These are phyloP conservation scores for Athrips mouffetella DNA, from an alignment of 2,888 invertebrate genomes.

Conservation along the genomic window DNA sequence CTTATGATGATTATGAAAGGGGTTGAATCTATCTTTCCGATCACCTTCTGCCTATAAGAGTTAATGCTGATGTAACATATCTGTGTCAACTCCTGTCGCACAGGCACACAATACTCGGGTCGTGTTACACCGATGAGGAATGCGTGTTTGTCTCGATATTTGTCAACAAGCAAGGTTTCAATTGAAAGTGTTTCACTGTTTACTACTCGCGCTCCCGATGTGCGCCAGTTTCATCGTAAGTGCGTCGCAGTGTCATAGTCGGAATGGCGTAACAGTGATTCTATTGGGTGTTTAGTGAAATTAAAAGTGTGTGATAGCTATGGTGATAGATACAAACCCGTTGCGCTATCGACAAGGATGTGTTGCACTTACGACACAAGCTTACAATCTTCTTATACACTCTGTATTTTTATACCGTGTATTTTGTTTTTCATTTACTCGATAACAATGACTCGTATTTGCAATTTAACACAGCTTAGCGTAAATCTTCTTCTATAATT, in stretches of 20 bases:
- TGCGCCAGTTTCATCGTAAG: constrained; percentile 14
- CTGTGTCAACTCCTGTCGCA: neutral
- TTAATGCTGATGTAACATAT: too few species aligned
- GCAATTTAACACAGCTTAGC: neutral
- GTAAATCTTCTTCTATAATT: neutral
- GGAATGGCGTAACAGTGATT: neutral
- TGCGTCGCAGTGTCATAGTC: constrained; percentile 8
- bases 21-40: too few species aligned
- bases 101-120: too few species aligned
- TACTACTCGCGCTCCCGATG: constrained; percentile 26
- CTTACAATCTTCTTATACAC: neutral
- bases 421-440: neutral
- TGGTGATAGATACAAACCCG: neutral
- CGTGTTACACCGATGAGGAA: constrained; percentile 36
- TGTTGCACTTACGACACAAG: neutral
- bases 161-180: constrained; percentile 54
- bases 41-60: too few species aligned
- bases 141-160: constrained; percentile 53
- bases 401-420: neutral
- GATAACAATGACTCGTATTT: neutral
- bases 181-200: constrained; percentile 36
- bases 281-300: constrained; percentile 7
- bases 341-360: neutral
- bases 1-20: too few species aligned
- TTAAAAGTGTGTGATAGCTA: neutral